Conservation (phyloP, 2,888 invertebrate species). For the Antitype chi region DNA sequence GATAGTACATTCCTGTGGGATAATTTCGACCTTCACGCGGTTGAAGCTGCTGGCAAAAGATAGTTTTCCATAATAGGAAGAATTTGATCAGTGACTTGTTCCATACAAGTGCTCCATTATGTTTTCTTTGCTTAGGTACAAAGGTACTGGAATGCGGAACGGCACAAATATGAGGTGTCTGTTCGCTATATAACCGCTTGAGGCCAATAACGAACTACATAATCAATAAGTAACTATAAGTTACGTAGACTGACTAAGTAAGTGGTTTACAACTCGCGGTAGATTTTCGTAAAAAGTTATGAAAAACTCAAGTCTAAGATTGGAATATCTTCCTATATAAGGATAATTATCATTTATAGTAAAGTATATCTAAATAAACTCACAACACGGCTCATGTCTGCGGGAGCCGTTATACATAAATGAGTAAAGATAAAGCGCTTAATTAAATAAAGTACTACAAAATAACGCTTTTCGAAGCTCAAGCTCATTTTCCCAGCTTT, state of each 20-base stretch:
- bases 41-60: too few species aligned
- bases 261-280: neutral
- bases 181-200: constrained; percentile 29
- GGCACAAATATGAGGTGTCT: constrained; percentile 30
- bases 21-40: too few species aligned
- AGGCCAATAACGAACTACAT: constrained; percentile 22
- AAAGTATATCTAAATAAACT: too few species aligned
- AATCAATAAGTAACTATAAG: constrained; percentile 1
- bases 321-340: neutral
- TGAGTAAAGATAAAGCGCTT: constrained; percentile 20
- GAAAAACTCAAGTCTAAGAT: neutral
- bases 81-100: constrained; percentile 25
- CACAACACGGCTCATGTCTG: too few species aligned
- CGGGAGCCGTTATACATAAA: constrained; percentile 2
- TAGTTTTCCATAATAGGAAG: constrained; percentile 14
- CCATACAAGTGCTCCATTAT: constrained; percentile 4
- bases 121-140: constrained; percentile 9
- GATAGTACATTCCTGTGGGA: too few species aligned
- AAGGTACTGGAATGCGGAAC: constrained; percentile 49
- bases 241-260: neutral
- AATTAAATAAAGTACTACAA: constrained; percentile 35
- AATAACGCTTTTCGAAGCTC: constrained; percentile 23
- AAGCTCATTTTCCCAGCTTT: constrained; percentile 41
- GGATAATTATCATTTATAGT: neutral
- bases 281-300: too few species aligned